Percentiles rank a stretch among this genome's conserved stretches.
These are phyloP conservation scores for Eupithecia subumbrata DNA, from an alignment of 2,888 invertebrate genomes.

Conservation along the genomic window DNA sequence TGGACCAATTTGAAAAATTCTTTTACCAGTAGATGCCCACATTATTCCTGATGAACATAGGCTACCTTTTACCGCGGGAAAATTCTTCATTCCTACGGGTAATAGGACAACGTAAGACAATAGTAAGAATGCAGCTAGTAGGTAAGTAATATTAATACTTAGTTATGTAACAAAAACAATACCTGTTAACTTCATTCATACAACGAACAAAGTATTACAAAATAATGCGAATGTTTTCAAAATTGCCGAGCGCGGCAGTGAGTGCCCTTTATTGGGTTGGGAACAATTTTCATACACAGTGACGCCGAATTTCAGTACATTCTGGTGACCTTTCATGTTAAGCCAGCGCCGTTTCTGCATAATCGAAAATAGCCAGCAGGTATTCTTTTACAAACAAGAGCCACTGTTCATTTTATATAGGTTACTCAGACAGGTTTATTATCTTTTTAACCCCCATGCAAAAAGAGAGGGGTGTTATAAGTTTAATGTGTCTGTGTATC, in stretches of 20 bases:
- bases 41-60: too few relatives aligned
- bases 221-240: constrained; percentile 9
- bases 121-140: too few relatives aligned
- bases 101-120: too few relatives aligned
- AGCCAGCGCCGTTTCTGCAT: background rate
- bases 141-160: background rate
- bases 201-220: constrained; percentile 4
- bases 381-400: background rate
- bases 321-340: background rate
- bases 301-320: background rate
- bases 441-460: too few relatives aligned
- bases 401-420: background rate
- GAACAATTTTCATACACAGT: constrained; percentile 10
- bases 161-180: background rate
- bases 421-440: too few relatives aligned
- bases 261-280: constrained; percentile 7
- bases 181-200: background rate
- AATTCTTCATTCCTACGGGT: too few relatives aligned
- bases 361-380: background rate
- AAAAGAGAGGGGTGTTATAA: too few relatives aligned
- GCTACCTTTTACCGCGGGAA: too few relatives aligned
- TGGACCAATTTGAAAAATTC: too few relatives aligned
- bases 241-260: constrained; percentile 8
- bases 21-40: too few relatives aligned
- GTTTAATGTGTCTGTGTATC: too few relatives aligned